Conservation (phyloP, 1,140 invertebrate species). For the Cepaea nemoralis region DNA sequence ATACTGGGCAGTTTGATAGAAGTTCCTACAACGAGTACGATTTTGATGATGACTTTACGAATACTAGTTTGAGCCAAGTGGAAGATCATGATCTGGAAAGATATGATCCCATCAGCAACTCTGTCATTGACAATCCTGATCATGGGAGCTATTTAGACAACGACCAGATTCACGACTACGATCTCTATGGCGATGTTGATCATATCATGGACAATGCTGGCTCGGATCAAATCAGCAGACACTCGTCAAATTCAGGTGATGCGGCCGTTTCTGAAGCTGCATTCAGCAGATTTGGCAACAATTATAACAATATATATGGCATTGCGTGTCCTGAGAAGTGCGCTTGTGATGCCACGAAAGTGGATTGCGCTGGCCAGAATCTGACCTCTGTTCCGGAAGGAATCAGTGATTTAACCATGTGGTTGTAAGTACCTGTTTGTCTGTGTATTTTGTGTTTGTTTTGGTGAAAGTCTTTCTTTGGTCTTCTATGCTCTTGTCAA, state of each 20-base stretch:
- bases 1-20: background rate
- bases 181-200: background rate
- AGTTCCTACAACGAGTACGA: background rate
- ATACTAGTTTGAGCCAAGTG: background rate
- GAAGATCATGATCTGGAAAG: background rate
- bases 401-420: slow-evolving; percentile 13
- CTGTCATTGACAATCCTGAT: background rate
- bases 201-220: background rate
- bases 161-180: background rate
- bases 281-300: background rate
- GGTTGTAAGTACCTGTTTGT: slow-evolving; percentile 7
- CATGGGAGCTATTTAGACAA: background rate
- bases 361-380: slow-evolving; percentile 38
- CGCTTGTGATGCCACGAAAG: slow-evolving; percentile 8
- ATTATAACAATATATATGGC: background rate
- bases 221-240: background rate
- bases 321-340: slow-evolving; percentile 18
- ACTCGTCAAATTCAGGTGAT: background rate
- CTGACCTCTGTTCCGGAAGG: slow-evolving; percentile 19
- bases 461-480: no score
- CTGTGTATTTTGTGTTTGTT: no score
- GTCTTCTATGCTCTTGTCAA: no score
- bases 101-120: background rate
- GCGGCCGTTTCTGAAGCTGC: background rate
- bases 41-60: background rate